phyloP scores from a whole-genome alignment of 2,797 vertebrate species.

The Toxotes lorentzi region DNA sequence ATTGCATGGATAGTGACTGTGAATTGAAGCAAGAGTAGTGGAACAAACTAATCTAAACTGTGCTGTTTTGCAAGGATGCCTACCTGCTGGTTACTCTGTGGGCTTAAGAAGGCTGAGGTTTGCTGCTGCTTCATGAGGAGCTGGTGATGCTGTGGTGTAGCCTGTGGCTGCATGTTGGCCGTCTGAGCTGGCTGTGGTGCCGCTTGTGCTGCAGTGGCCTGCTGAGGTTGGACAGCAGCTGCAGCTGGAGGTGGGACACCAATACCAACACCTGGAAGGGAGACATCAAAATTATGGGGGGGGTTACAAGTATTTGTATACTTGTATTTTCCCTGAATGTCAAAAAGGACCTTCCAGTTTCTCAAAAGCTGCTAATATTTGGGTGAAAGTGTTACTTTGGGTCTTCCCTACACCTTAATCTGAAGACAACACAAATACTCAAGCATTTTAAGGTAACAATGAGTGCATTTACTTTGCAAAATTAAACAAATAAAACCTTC shows the following conservation, averaged over 20 bases:
- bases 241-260: conserved; percentile 78
- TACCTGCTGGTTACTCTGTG: conserved; percentile 86
- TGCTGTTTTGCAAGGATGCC: conserved; percentile 6
- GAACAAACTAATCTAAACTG: background rate
- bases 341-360: background rate
- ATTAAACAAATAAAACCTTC: background rate
- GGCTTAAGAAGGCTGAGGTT: conserved; percentile 75
- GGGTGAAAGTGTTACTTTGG: background rate
- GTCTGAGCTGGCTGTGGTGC: conserved; percentile 77
- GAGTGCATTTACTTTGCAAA: background rate
- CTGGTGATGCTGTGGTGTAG: conserved; percentile 91
- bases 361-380: background rate
- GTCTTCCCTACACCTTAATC: background rate
- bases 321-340: background rate
- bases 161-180: conserved; percentile 84
- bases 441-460: background rate
- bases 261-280: conserved; percentile 59
- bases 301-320: background rate
- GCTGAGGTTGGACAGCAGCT: conserved; percentile 82
- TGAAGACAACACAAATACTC: background rate
- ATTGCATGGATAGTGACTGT: background rate
- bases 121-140: conserved; percentile 91
- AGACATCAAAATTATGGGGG: background rate
- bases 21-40: background rate
- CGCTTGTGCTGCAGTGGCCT: conserved; percentile 71